Evolutionary conservation across 2,797 vertebrate species (phyloP).

Genomic region (Halcyon badia): DNA sequence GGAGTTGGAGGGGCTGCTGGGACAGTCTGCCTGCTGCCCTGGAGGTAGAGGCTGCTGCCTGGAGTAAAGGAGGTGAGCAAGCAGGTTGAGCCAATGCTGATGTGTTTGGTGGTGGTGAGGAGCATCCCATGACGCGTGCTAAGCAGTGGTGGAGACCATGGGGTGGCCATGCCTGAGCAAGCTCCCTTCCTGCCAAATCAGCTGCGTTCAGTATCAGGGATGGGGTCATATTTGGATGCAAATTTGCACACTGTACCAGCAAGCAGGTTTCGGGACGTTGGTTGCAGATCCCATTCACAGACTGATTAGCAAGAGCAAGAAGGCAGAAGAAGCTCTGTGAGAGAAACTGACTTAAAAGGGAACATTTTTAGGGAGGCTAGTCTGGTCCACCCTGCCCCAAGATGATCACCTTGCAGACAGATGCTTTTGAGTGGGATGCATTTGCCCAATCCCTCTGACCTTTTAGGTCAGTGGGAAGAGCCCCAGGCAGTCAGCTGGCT

Average conservation of each 20-base stretch:
- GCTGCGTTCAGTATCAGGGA: not conserved
- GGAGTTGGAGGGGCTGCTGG: not conserved
- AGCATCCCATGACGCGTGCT: not conserved
- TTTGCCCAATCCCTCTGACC: not conserved
- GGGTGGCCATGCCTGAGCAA: not conserved
- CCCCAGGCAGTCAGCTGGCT: constrained; percentile 34
- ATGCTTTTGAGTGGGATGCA: not conserved
- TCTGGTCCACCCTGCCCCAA: not conserved
- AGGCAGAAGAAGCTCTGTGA: not conserved
- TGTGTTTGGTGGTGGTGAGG: not conserved
- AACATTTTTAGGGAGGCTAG: not conserved
- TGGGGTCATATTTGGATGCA: not conserved
- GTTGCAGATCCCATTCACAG: not conserved
- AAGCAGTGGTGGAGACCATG: no score
- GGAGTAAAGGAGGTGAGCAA: not conserved
- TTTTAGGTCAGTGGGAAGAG: constrained; percentile 11
- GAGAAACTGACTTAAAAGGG: not conserved
- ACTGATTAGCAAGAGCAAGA: rapidly evolving
- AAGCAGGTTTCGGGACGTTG: not conserved
- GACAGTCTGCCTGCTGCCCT: not conserved
- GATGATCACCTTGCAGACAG: not conserved
- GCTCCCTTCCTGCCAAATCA: not conserved
- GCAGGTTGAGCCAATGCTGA: not conserved
- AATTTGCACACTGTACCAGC: not conserved
- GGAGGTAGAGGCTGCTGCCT: not conserved